Evolutionary conservation across 2,797 vertebrate species (phyloP).

Genomic region (Leptoclinus maculatus): DNA sequence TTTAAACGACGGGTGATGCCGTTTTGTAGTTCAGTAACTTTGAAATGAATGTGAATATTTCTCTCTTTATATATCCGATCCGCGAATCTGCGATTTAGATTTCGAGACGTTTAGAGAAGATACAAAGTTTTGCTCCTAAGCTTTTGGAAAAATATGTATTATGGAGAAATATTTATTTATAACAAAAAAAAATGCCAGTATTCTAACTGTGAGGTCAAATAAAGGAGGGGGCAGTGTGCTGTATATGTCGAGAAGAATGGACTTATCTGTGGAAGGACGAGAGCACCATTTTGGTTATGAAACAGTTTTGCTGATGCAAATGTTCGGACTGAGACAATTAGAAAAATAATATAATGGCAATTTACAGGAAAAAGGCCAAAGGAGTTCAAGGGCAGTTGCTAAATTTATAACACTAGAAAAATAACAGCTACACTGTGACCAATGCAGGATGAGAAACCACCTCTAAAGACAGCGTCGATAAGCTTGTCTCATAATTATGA

Average conservation of each 20-base stretch:
- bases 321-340: not conserved
- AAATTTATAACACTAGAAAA: not conserved
- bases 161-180: not conserved
- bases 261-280: conserved; percentile 6
- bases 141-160: not conserved
- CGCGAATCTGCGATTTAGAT: too few relatives aligned
- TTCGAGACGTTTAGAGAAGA: not conserved
- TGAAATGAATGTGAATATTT: conserved; percentile 2
- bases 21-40: conserved; percentile 40
- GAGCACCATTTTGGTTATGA: not conserved
- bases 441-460: not conserved
- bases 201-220: conserved; percentile 11
- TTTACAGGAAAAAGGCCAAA: conserved; percentile 5
- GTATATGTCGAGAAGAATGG: not conserved
- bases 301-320: conserved; percentile 13
- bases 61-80: not conserved
- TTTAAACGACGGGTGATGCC: conserved; percentile 38
- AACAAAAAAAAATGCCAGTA: not conserved
- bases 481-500: not conserved
- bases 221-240: not conserved
- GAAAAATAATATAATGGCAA: not conserved
- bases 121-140: not conserved
- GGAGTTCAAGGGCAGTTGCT: not conserved
- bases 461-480: not conserved
- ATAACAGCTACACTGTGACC: not conserved